Evolutionary conservation across 2,797 vertebrate genomes (phyloP), one percentile per base, ranked within the genome.

Genomic region (Synaphobranchus kaupii): DNA sequence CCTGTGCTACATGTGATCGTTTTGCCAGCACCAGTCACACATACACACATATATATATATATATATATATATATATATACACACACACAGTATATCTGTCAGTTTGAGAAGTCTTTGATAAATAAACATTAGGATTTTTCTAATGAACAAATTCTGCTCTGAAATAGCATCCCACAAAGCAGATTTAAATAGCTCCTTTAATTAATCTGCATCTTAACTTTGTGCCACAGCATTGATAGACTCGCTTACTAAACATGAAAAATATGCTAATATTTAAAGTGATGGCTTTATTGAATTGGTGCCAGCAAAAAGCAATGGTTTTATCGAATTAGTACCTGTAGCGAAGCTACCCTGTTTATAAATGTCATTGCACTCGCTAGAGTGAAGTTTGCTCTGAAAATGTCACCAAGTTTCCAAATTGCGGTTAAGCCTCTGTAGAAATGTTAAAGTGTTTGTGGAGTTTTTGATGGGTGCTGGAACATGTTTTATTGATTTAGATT

Each of bases 111-210:
- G 92, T 94, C 95, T 95, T 94, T 94, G 92, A 94, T 94, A 93
- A 94, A 94, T 94, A 95, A 95, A 95, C 94, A 95, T 95, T 95
- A 94, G 93, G 93, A 93, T 58, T 86, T 93, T 94, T 95, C 94
- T 93, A 95, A 95, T 95, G 95, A 96, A 93, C 91, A 93, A 92
- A 94, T 93, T 92, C 87, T 89, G 89, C 92, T 90, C 93, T 91
- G 12, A 47, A 93, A 95, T 95, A 94, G 94, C 95, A 96, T 83
- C 91, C 90, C 91, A 92, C 94, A 94, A 93, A 93, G 92, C 95
- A 93, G 93, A 92, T 95, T 93, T 92, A 91, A 90, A 92, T 91
- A 89, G 90, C 94, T 93, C 93, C 92, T 96, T 95, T 96, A 95
- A 95, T 96, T 95, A 93, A 92, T 93, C 92, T 92, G 90, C 93